Conservation (phyloP, 2,797 vertebrate species). For the Cryptoprocta ferox region DNA sequence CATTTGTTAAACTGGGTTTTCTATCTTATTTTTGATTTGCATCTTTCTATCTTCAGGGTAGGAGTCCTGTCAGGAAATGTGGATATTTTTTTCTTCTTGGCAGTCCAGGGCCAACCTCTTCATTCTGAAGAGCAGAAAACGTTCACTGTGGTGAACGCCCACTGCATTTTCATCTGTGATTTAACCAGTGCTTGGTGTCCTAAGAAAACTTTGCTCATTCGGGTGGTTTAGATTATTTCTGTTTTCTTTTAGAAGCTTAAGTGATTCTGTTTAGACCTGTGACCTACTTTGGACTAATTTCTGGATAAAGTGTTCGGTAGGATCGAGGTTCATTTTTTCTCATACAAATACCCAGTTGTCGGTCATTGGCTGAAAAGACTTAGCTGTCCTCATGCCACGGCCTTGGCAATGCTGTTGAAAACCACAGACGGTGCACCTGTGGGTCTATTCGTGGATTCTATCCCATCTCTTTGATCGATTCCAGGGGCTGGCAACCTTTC, state of each 20-base stretch:
- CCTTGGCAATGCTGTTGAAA: background rate
- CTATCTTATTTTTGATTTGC: background rate
- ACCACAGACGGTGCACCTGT: background rate
- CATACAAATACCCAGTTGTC: too few species aligned
- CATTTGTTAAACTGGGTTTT: background rate
- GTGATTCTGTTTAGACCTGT: background rate
- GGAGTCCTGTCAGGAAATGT: background rate
- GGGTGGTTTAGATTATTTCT: background rate
- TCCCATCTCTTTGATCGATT: background rate
- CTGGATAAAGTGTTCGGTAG: background rate
- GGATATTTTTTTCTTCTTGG: background rate
- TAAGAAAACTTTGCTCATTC: background rate
- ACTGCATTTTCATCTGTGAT: background rate
- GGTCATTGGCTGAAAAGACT: too few species aligned
- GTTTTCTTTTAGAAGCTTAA: background rate
- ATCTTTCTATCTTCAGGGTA: too few species aligned
- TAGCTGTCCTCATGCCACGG: background rate
- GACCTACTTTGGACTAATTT: background rate
- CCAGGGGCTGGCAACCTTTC: background rate
- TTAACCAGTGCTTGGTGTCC: background rate
- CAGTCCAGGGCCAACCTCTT: rapidly evolving
- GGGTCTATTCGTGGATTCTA: background rate
- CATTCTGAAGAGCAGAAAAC: background rate
- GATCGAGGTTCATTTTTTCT: background rate
- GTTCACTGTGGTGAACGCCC: background rate